Conservation (phyloP, 2,888 invertebrate genomes). For the Hypomecis atomaria region DNA sequence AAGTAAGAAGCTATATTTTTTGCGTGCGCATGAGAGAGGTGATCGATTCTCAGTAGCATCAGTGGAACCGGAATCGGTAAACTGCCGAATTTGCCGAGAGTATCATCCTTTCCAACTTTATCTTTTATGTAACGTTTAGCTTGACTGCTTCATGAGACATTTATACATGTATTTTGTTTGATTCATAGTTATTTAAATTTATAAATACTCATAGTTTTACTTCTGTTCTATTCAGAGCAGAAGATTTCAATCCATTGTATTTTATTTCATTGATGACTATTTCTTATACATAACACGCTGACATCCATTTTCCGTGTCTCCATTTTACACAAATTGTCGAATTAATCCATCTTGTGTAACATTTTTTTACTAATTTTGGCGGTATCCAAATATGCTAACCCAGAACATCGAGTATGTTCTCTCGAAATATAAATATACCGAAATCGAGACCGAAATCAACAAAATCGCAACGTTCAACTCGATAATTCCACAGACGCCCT, state of each 20-base stretch:
- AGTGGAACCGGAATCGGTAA: slow-evolving; percentile 46
- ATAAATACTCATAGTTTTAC: no score
- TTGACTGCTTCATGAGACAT: neutral
- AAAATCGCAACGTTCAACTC: slow-evolving; percentile 23
- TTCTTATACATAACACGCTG: no score
- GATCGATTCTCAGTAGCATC: slow-evolving; percentile 62
- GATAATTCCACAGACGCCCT: slow-evolving; percentile 31
- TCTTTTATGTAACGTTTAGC: slow-evolving; percentile 14
- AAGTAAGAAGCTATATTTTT: slow-evolving; percentile 50
- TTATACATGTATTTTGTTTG: no score
- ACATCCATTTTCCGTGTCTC: no score
- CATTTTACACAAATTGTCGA: no score
- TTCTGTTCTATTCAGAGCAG: neutral
- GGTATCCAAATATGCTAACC: no score
- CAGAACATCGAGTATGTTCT: no score
- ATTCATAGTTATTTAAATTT: neutral
- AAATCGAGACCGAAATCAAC: slow-evolving; percentile 17
- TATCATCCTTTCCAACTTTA: slow-evolving; percentile 43
- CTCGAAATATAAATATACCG: neutral
- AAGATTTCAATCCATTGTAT: neutral
- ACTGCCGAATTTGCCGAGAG: slow-evolving; percentile 48
- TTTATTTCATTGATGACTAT: no score
- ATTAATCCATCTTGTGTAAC: no score
- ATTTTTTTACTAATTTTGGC: no score
- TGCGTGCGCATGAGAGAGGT: slow-evolving; percentile 50